Conservation (phyloP, 2,888 invertebrate genomes). For the Athripsodes cinereus region DNA sequence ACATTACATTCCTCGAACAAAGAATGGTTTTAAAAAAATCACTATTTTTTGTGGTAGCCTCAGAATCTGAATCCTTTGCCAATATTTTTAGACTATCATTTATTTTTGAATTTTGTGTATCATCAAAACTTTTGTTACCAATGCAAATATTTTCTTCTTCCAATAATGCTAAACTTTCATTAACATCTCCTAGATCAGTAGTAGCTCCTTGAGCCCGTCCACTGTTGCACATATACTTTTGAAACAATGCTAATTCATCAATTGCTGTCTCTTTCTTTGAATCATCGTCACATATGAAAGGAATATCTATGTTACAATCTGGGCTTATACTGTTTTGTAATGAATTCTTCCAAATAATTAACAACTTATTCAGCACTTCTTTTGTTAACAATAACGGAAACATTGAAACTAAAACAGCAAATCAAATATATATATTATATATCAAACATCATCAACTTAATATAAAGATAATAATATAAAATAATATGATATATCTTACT, state of each 20-base stretch:
- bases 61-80: neutral
- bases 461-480: constrained; percentile 2
- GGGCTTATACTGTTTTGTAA: constrained; percentile 33
- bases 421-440: neutral
- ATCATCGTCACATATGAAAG: constrained; percentile 29
- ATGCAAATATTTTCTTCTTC: constrained; percentile 1
- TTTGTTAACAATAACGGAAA: constrained; percentile 36
- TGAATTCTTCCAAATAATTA: constrained; percentile 38
- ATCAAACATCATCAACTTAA: neutral
- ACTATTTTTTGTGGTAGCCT: neutral
- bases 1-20: constrained; percentile 40
- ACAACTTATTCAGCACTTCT: constrained; percentile 33
- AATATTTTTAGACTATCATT: neutral
- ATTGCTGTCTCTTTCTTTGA: constrained; percentile 29
- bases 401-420: constrained; percentile 35
- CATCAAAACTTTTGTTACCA: neutral
- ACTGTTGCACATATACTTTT: constrained; percentile 4
- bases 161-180: neutral
- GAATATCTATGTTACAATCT: neutral
- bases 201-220: neutral
- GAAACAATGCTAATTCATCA: constrained; percentile 9
- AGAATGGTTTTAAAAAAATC: constrained; percentile 39
- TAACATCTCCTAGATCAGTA: neutral
- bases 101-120: neutral
- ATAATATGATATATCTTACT: constrained; percentile 11